Base-by-base conservation (phyloP, 2,113 vertebrate species). In the Panurus biarmicus region DNA sequence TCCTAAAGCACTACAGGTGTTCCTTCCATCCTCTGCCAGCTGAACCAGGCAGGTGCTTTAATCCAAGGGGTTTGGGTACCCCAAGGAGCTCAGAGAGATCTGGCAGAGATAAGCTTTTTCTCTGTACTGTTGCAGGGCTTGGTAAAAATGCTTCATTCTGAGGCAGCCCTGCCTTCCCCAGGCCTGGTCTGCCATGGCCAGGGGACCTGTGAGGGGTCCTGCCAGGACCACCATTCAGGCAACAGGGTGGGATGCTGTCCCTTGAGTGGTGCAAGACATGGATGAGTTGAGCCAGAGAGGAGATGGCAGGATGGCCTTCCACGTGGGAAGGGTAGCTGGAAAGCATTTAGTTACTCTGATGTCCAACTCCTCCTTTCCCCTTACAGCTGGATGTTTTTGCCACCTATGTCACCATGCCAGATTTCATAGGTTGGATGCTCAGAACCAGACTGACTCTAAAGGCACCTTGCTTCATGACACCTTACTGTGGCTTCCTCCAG, bases 161-260 rank as follows among this genome's bases (percentile, higher is more conserved):
- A 64, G 53, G 5, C 44, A 75, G 44, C 0, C 1, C 45, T 54
- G 62, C 36, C 26, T 60, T 61, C 22, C 19, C 20, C 25, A 40
- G 19, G 31, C 56, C 40, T 33, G 22, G 8, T 35, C 28, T 56
- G 35, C 33, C 0, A 0, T 11, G 29, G 29, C 2, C 33, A 74
- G 12, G 1, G 1, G 20, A 26, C 11, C n/a, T 79, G 10, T 0
- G 1, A 31, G 12, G 18, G 25, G 24, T 45, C 65, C 33, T 31
- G 7, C 45, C 56, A 54, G 78, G 58, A 31, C 10, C 56, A 64
- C 8, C 1, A 3, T 7, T 38, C 18, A 26, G n/a, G 20, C 20
- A 70, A 5, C 3, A 1, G 44, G 53, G n/a, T 24, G 26, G 36
- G 38, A 33, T 2, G 1, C 25, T 77, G 35, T 29, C 45, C 25